Conservation (phyloP, 2,113 vertebrate species). For the Prunella himalayana region DNA sequence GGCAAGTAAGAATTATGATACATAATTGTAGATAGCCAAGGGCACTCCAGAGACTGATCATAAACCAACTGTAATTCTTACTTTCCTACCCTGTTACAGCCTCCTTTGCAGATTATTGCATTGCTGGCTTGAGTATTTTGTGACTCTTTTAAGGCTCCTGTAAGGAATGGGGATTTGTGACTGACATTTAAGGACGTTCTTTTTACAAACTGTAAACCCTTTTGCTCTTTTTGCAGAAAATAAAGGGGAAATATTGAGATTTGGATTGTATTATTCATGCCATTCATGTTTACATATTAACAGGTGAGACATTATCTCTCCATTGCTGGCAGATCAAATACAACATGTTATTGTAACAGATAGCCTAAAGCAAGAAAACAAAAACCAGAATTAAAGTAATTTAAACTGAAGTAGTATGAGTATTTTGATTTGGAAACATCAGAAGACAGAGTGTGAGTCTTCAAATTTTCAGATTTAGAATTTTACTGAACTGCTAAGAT, state of each 20-base stretch:
- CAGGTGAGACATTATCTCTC: not conserved
- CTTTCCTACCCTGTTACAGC: not conserved
- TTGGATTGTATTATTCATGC: not conserved
- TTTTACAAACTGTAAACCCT: not conserved
- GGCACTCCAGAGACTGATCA: not conserved
- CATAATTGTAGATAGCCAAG: not conserved
- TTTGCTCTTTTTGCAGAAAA: not conserved
- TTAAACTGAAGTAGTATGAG: not conserved
- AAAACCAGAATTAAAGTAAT: not conserved
- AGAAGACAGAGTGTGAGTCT: not conserved
- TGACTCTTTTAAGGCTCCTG: not conserved
- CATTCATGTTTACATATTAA: not conserved
- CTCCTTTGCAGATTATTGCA: not conserved
- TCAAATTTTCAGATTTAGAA: not conserved
- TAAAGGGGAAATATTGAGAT: not conserved
- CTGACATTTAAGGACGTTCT: not conserved
- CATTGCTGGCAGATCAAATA: not conserved
- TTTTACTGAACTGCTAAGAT: not conserved
- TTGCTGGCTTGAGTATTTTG: not conserved
- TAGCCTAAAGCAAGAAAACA: not conserved
- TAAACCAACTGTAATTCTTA: constrained; percentile 2
- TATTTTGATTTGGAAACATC: not conserved
- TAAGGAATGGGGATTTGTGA: not conserved
- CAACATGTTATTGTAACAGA: not conserved
- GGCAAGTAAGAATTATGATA: not conserved